Conservation (phyloP, 2,113 vertebrate genomes). For the Embiotoca jacksoni region DNA sequence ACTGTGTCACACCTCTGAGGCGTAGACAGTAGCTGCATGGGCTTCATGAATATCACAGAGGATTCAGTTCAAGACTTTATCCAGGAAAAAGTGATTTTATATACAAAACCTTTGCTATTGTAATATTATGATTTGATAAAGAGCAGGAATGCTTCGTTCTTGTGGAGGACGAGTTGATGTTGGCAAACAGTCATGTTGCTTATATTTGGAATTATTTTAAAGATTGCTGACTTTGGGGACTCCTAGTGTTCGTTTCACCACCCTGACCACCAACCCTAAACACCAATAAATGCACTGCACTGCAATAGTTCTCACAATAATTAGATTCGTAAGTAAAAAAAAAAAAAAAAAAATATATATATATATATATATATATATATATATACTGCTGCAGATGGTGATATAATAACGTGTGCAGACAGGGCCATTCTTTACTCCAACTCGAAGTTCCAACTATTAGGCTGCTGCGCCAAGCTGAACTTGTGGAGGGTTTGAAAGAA, state of each 20-base stretch:
- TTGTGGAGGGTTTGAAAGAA: no score
- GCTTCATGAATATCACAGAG: slow-evolving; percentile 11
- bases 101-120: slow-evolving; percentile 8
- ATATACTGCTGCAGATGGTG: no score
- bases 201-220: neutral
- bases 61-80: slow-evolving; percentile 10
- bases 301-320: no score
- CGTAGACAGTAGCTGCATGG: neutral
- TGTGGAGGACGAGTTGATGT: no score
- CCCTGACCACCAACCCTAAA: neutral
- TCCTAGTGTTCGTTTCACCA: neutral
- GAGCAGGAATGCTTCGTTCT: neutral
- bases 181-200: no score
- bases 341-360: no score
- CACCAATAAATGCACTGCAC: neutral
- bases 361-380: neutral
- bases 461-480: no score
- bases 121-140: slow-evolving; percentile 39
- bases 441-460: no score
- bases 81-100: slow-evolving; percentile 38
- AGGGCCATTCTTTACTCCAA: no score
- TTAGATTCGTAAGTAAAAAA: neutral
- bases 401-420: no score
- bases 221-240: neutral
- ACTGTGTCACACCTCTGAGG: slow-evolving; percentile 31